phyloP scores from a whole-genome alignment of 2,113 vertebrate species.

The Mustela lutreola region DNA sequence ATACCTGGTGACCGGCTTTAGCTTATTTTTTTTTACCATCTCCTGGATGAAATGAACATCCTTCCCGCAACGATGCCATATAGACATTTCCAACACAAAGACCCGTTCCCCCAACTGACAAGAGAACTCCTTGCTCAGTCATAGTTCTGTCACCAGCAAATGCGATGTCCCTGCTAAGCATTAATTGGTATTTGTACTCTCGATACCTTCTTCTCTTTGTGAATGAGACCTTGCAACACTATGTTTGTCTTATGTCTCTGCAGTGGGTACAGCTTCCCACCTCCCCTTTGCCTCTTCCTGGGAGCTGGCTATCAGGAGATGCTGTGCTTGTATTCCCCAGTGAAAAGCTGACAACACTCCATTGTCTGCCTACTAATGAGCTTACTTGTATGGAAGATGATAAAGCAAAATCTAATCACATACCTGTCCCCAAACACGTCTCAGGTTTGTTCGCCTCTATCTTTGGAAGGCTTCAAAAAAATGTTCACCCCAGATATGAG shows the following conservation, averaged over 20 bases:
- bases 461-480: conserved; percentile 59
- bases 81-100: neutral
- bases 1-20: conserved; percentile 63
- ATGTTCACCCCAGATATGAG: conserved; percentile 21
- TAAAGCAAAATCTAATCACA: conserved; percentile 1
- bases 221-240: neutral
- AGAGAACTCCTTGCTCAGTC: conserved; percentile 21
- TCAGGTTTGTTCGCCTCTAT: neutral
- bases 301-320: conserved; percentile 37
- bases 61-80: conserved; percentile 51
- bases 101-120: neutral
- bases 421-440: neutral
- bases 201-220: neutral
- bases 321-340: neutral
- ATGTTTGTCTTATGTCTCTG: neutral
- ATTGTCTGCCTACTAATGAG: conserved; percentile 76
- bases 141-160: neutral
- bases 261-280: neutral
- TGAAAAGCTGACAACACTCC: conserved; percentile 67
- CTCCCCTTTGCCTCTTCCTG: neutral
- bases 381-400: conserved; percentile 66
- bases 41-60: conserved; percentile 72
- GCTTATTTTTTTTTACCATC: conserved; percentile 62
- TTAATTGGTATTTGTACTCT: neutral
- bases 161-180: neutral